phyloP scores from a whole-genome alignment of 2,797 vertebrate genomes.

The Vireo griseus region DNA sequence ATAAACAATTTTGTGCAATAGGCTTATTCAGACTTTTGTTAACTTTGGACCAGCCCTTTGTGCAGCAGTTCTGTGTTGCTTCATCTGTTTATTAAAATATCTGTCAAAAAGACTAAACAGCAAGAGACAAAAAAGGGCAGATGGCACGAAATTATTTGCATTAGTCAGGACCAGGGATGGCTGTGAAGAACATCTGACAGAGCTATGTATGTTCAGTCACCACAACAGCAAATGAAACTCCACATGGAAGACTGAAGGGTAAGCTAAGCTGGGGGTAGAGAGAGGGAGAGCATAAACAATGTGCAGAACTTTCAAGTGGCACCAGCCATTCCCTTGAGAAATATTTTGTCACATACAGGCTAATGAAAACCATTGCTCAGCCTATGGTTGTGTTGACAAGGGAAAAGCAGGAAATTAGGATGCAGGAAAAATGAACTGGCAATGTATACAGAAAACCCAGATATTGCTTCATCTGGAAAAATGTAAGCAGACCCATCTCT shows the following conservation, averaged over 20 bases:
- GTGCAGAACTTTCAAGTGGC: neutral
- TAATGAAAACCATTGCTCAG: constrained; percentile 40
- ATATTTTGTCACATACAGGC: neutral
- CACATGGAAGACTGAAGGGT: neutral
- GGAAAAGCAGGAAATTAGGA: constrained; percentile 17
- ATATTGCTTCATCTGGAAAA: constrained; percentile 29
- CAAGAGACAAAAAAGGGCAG: constrained; percentile 15
- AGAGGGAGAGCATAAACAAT: neutral
- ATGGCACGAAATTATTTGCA: neutral
- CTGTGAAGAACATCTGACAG: neutral
- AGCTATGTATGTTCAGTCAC: neutral
- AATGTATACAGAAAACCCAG: neutral
- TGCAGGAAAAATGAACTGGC: neutral
- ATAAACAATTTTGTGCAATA: constrained; percentile 50
- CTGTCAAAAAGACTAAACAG: constrained; percentile 35
- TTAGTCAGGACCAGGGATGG: constrained; percentile 12
- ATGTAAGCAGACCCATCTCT: constrained; percentile 9
- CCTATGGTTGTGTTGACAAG: neutral
- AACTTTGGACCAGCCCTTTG: neutral
- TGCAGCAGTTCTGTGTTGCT: constrained; percentile 14
- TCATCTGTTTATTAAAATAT: constrained; percentile 43
- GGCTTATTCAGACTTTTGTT: constrained; percentile 17
- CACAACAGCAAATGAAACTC: neutral
- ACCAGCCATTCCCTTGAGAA: neutral
- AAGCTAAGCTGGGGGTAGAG: neutral